Conservation (phyloP, 2,113 vertebrate genomes). For the Brachionichthys hirsutus region DNA sequence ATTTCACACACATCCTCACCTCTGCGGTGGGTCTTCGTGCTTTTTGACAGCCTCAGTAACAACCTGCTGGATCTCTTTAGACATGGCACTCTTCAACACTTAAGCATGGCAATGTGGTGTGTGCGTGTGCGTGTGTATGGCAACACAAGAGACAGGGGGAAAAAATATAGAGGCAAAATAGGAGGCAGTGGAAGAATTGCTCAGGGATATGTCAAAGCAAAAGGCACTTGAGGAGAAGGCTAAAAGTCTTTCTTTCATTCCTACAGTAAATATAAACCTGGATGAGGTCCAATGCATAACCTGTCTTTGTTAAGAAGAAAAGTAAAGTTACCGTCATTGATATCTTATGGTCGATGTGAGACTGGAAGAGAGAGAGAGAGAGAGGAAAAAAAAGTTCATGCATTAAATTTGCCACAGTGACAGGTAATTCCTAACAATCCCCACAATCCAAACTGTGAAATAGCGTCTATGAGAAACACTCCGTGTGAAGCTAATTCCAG, state of each 20-base stretch:
- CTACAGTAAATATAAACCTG: slow-evolving; percentile 60
- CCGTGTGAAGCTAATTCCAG: slow-evolving; percentile 36
- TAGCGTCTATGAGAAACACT: slow-evolving; percentile 27
- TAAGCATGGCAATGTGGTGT: slow-evolving; percentile 56
- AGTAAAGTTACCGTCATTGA: slow-evolving; percentile 41
- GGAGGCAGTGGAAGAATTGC: slow-evolving; percentile 42
- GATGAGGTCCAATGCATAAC: slow-evolving; percentile 51
- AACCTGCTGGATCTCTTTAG: slow-evolving; percentile 67
- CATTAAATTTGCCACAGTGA: slow-evolving; percentile 50
- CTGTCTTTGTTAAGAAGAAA: slow-evolving; percentile 44
- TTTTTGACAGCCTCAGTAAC: slow-evolving; percentile 67
- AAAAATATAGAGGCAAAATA: slow-evolving; percentile 42
- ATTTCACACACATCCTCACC: slow-evolving; percentile 71
- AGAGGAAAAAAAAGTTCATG: slow-evolving; percentile 2
- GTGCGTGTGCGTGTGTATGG: slow-evolving; percentile 43
- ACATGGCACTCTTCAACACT: slow-evolving; percentile 57
- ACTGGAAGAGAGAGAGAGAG: slow-evolving; percentile 10
- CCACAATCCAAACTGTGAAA: slow-evolving; percentile 55
- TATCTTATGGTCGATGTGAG: slow-evolving; percentile 39
- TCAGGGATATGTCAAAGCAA: slow-evolving; percentile 59
- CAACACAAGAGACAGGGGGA: slow-evolving; percentile 38
- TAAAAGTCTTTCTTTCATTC: slow-evolving; percentile 50
- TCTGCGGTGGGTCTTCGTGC: slow-evolving; percentile 67
- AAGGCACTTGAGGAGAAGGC: slow-evolving; percentile 47
- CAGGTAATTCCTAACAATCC: slow-evolving; percentile 57